These are phyloP conservation scores for Tachysurus fulvidraco DNA, from an alignment of 2,113 vertebrate species.

Conservation along the genomic window DNA sequence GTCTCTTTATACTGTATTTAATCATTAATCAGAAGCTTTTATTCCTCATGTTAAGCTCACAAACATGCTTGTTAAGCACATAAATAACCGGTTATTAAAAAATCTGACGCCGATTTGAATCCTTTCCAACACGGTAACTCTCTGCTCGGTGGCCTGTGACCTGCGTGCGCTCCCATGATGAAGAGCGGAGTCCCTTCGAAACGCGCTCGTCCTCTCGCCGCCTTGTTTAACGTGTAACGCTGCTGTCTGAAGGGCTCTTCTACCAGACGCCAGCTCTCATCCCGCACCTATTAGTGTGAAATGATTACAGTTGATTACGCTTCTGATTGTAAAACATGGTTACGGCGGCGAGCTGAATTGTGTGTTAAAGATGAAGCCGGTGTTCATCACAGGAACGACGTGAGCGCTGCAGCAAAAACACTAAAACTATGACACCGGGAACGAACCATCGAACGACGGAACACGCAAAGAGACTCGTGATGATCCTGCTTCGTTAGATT, in stretches of 20 bases:
- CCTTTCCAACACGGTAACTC: neutral
- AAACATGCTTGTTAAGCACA: neutral
- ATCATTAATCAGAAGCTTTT: neutral
- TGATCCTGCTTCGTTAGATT: neutral
- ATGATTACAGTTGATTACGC: conserved; percentile 26
- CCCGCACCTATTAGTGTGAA: neutral
- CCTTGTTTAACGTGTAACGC: conserved; percentile 10
- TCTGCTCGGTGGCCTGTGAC: neutral
- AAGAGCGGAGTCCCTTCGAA: no score
- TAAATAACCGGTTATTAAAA: neutral
- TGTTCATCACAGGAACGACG: neutral
- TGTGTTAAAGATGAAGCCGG: neutral
- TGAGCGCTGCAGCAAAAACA: neutral
- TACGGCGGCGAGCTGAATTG: neutral
- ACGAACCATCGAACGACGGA: neutral
- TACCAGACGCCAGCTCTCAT: neutral
- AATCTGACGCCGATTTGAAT: neutral
- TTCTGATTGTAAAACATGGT: conserved; percentile 21
- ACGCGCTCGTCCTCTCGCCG: neutral
- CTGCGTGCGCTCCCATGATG: no score
- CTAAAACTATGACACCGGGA: neutral
- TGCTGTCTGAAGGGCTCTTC: conserved; percentile 21
- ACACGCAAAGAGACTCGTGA: neutral
- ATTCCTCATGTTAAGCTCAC: neutral
- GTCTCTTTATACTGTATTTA: neutral